These are phyloP conservation scores for Anastatus disparis DNA, from an alignment of 1,140 invertebrate genomes.

Conservation along the genomic window DNA sequence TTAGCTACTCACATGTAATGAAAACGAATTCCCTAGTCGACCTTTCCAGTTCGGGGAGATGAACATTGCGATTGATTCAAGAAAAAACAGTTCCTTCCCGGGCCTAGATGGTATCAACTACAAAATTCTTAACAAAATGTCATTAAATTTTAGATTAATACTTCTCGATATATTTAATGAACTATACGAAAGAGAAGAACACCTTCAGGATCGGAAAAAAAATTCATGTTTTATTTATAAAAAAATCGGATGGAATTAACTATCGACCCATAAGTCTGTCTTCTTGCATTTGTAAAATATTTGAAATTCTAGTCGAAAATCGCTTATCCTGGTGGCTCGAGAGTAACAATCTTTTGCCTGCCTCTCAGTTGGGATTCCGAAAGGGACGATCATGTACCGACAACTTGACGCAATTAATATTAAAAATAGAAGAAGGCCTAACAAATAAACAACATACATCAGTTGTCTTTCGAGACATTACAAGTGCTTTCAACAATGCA, in stretches of 20 bases:
- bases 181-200: no score
- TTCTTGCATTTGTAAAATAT: conserved; percentile 27
- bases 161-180: not conserved
- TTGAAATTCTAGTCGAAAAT: not conserved
- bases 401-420: not conserved
- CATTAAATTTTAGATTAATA: not conserved
- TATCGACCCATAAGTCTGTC: conserved; percentile 21
- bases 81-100: not conserved
- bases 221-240: not conserved
- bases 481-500: not conserved
- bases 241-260: not conserved
- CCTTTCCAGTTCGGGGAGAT: not conserved
- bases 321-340: not conserved
- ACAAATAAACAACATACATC: not conserved
- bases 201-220: not conserved
- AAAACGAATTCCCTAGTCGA: not conserved
- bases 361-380: not conserved
- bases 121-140: not conserved
- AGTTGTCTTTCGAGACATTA: conserved; percentile 9
- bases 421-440: not conserved
- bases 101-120: not conserved
- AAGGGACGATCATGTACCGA: not conserved
- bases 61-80: not conserved
- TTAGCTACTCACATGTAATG: not conserved
- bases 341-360: not conserved